These are phyloP conservation scores for Furcifer pardalis DNA, from an alignment of 2,797 vertebrate species.

Conservation along the genomic window DNA sequence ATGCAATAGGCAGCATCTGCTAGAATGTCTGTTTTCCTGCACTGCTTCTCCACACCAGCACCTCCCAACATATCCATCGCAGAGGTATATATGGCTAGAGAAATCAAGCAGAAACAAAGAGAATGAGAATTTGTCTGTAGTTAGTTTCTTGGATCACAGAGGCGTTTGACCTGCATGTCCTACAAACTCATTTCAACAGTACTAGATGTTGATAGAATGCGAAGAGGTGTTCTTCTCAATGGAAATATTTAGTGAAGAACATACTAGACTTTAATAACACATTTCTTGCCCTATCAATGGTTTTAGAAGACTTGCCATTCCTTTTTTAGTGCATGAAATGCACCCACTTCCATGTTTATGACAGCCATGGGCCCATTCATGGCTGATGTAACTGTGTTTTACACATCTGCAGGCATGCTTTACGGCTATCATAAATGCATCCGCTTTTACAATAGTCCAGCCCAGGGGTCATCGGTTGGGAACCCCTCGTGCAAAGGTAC, in stretches of 20 bases:
- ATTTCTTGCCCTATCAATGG: not conserved
- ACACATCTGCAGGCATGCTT: too few species aligned
- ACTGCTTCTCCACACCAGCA: slow-evolving; percentile 83
- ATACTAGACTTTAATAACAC: not conserved
- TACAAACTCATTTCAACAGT: not conserved
- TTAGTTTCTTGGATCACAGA: not conserved
- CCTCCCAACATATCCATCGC: slow-evolving; percentile 96
- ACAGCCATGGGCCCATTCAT: too few species aligned
- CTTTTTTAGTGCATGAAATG: not conserved
- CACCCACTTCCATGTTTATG: too few species aligned
- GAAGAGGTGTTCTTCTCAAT: too few species aligned
- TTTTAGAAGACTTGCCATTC: not conserved
- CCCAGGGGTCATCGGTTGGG: too few species aligned
- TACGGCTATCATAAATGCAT: too few species aligned
- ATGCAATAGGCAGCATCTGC: slow-evolving; percentile 93
- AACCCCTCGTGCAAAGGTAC: too few species aligned
- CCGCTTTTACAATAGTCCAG: too few species aligned
- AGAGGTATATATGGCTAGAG: slow-evolving; percentile 83
- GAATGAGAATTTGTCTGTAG: not conserved
- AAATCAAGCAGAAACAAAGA: slow-evolving; percentile 23
- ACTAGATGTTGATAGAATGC: not conserved
- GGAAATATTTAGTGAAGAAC: too few species aligned
- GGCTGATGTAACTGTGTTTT: too few species aligned
- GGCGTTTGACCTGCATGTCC: not conserved
- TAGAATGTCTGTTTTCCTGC: slow-evolving; percentile 90